phyloP scores from a whole-genome alignment of 1,140 invertebrate species.

The Acromyrmex heyeri region DNA sequence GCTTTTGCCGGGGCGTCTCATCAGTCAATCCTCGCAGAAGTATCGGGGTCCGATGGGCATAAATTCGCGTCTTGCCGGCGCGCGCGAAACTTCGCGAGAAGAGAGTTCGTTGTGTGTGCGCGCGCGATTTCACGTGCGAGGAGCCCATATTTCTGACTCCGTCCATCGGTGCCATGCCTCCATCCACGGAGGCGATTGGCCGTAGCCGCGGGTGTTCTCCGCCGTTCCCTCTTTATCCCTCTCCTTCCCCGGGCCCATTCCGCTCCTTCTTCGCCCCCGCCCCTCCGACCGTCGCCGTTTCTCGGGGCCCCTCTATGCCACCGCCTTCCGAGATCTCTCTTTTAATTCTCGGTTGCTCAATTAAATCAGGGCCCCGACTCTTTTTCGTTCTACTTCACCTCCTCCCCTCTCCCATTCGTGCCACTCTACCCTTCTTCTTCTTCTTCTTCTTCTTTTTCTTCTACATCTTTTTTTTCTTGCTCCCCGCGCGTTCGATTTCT shows the following conservation, averaged over 20 bases:
- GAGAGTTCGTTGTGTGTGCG: constrained; percentile 60
- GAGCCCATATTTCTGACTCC: constrained; percentile 78
- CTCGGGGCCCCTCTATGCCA: constrained; percentile 24
- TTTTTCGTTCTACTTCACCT: constrained; percentile 28
- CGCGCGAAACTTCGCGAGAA: constrained; percentile 69
- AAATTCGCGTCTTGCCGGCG: constrained; percentile 60
- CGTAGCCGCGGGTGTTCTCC: constrained; percentile 74
- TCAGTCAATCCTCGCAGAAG: constrained; percentile 72
- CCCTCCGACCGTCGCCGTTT: constrained; percentile 37
- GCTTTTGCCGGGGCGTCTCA: constrained; percentile 45
- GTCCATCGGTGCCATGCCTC: constrained; percentile 68
- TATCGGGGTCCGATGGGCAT: constrained; percentile 63
- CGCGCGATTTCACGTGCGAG: constrained; percentile 75
- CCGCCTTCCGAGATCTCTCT: constrained; percentile 72
- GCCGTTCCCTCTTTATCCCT: constrained; percentile 30
- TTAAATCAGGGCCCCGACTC: constrained; percentile 82
- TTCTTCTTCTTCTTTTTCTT: not conserved
- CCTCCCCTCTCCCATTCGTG: too few species aligned
- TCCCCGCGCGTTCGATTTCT: not conserved
- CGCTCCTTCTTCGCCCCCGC: constrained; percentile 59
- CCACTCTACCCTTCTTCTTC: not conserved
- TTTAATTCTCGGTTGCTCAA: constrained; percentile 80
- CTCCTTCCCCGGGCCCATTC: constrained; percentile 59
- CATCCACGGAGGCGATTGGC: constrained; percentile 76
- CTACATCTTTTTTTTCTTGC: constrained; percentile 68